Conservation (phyloP, 2,113 vertebrate species). For the Tiliqua scincoides region DNA sequence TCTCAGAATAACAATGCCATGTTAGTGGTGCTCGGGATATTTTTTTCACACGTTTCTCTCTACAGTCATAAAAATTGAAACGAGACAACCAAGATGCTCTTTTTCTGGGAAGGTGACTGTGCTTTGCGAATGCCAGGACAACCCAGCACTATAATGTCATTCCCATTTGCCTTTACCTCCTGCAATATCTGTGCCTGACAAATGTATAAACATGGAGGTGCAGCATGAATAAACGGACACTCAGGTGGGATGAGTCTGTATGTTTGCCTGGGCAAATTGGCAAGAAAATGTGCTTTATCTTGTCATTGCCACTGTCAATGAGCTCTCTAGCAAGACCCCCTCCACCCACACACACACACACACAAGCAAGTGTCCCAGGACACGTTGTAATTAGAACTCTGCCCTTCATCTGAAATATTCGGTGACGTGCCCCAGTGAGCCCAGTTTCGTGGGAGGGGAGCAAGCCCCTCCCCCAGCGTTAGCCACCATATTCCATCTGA, state of each 20-base stretch:
- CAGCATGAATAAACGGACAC: slow-evolving; percentile 33
- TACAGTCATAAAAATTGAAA: not conserved
- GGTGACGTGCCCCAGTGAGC: too few species aligned
- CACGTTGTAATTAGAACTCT: too few species aligned
- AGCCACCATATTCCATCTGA: too few species aligned
- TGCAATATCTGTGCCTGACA: slow-evolving; percentile 43
- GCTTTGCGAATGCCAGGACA: slow-evolving; percentile 46
- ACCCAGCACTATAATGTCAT: slow-evolving; percentile 45
- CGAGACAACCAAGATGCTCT: slow-evolving; percentile 23
- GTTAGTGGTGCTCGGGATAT: not conserved
- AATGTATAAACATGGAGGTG: slow-evolving; percentile 42
- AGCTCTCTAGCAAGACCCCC: not conserved
- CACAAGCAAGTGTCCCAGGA: not conserved
- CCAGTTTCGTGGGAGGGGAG: too few species aligned
- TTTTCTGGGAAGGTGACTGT: slow-evolving; percentile 58
- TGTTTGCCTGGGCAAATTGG: slow-evolving; percentile 40
- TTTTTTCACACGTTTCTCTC: not conserved
- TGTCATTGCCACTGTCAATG: not conserved
- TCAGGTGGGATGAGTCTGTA: slow-evolving; percentile 50
- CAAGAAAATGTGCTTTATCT: not conserved
- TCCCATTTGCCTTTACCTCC: slow-evolving; percentile 45
- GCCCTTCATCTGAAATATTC: too few species aligned
- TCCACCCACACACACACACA: not conserved
- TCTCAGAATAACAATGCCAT: not conserved
- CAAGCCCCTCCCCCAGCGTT: too few species aligned